A percentile compares a stretch with the other conserved stretches of the same genome.
These are phyloP conservation scores for Mimachlamys varia DNA, from an alignment of 2,888 invertebrate species.

Conservation along the genomic window DNA sequence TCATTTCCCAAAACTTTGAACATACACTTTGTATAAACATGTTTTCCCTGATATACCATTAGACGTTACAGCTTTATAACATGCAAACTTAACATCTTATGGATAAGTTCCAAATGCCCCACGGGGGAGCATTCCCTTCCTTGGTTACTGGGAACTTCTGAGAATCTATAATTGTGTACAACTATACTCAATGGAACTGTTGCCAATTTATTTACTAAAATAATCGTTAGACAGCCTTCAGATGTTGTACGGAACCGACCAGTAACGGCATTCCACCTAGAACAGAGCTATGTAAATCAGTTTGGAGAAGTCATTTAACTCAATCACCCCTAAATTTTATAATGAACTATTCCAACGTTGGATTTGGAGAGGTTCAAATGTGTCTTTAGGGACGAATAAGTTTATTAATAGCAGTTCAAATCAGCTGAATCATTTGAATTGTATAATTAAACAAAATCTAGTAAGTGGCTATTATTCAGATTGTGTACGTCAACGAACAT, in stretches of 20 bases:
- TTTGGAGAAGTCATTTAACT: background rate
- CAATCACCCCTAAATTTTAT: too few species aligned
- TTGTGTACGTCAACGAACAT: too few species aligned
- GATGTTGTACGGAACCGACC: background rate
- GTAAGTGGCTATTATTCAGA: too few species aligned
- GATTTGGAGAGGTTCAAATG: too few species aligned
- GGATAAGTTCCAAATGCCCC: background rate
- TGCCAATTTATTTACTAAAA: conserved; percentile 24
- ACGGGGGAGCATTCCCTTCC: background rate
- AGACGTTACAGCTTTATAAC: background rate
- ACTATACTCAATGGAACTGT: background rate
- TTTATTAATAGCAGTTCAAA: too few species aligned
- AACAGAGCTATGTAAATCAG: background rate
- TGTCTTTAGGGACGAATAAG: too few species aligned
- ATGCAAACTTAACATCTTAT: background rate
- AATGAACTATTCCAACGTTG: too few species aligned
- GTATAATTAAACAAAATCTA: too few species aligned
- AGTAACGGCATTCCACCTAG: background rate
- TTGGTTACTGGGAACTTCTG: background rate
- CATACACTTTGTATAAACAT: background rate
- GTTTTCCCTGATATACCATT: background rate
- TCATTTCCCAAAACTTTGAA: background rate
- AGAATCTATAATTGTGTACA: background rate
- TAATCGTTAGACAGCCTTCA: background rate
- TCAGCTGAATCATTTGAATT: too few species aligned